A percentile compares a stretch with the other conserved stretches of the same genome.
Conservation (phyloP, 2,797 vertebrate species). For the Schizopygopsis pylzovi region DNA sequence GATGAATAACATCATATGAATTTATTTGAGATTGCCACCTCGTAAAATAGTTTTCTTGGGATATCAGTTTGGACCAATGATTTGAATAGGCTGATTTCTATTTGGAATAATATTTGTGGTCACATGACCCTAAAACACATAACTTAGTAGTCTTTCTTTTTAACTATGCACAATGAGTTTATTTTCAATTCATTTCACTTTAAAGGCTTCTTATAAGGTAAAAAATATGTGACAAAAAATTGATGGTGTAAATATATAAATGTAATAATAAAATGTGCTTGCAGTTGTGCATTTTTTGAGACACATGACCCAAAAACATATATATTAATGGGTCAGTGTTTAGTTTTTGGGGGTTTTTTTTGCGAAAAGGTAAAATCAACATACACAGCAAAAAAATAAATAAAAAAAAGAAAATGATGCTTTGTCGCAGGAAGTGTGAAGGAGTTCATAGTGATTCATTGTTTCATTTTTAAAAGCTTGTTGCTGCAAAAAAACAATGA, state of each 20-base stretch:
- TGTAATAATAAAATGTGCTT: neutral
- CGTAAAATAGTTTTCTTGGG: neutral
- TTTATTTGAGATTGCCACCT: neutral
- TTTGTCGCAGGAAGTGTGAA: constrained; percentile 3
- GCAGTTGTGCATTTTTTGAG: neutral
- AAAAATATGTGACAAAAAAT: neutral
- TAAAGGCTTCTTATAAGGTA: neutral
- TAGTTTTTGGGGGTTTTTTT: no score
- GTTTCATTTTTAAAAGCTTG: constrained; percentile 9
- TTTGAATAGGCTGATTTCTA: neutral
- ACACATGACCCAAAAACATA: constrained; percentile 10
- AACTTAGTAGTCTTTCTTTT: neutral
- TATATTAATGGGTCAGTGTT: neutral
- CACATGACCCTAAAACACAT: neutral
- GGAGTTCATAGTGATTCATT: constrained; percentile 15
- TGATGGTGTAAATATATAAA: neutral
- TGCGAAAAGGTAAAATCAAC: neutral
- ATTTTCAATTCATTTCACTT: neutral
- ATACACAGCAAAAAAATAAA: neutral
- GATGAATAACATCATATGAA: neutral
- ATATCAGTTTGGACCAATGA: neutral
- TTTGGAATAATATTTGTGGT: neutral
- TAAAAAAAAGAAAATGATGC: neutral
- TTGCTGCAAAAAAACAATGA: neutral
- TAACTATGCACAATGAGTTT: neutral